Conservation (phyloP, 2,797 vertebrate genomes). For the Lagothrix lagotricha region DNA sequence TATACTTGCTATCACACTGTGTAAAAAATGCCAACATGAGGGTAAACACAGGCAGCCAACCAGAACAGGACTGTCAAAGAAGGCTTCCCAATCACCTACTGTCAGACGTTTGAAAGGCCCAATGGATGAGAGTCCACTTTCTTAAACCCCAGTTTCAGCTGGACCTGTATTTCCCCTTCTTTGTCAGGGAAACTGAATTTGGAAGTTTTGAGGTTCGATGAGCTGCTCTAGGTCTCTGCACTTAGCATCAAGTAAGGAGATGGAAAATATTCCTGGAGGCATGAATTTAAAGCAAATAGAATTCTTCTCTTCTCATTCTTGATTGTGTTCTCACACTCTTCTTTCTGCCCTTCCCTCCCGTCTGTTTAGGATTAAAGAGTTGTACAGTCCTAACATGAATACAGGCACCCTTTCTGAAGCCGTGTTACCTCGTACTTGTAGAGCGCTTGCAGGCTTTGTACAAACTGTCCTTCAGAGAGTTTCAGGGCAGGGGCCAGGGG, state of each 20-base stretch:
- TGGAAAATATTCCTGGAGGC: not conserved
- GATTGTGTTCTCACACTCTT: too few relatives aligned
- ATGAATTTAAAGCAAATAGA: not conserved
- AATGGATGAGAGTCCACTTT: not conserved
- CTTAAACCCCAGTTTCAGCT: not conserved
- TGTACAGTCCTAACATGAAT: not conserved
- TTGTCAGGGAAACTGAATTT: not conserved
- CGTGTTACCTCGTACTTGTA: not conserved
- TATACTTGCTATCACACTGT: not conserved
- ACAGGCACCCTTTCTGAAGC: not conserved
- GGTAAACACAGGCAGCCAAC: not conserved
- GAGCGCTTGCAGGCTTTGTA: not conserved
- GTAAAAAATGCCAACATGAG: not conserved
- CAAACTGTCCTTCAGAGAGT: not conserved
- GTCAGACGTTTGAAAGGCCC: not conserved
- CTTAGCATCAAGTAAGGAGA: not conserved
- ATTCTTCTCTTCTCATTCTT: not conserved
- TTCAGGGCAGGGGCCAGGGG: not conserved
- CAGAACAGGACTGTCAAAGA: not conserved
- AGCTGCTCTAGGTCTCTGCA: not conserved
- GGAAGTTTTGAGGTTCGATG: not conserved
- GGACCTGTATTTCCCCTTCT: not conserved
- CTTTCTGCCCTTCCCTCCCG: not conserved
- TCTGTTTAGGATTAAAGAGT: not conserved
- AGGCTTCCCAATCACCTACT: not conserved